These are phyloP conservation scores for Callyntrura guangdongensis DNA, from an alignment of 2,888 invertebrate species.

Conservation along the genomic window DNA sequence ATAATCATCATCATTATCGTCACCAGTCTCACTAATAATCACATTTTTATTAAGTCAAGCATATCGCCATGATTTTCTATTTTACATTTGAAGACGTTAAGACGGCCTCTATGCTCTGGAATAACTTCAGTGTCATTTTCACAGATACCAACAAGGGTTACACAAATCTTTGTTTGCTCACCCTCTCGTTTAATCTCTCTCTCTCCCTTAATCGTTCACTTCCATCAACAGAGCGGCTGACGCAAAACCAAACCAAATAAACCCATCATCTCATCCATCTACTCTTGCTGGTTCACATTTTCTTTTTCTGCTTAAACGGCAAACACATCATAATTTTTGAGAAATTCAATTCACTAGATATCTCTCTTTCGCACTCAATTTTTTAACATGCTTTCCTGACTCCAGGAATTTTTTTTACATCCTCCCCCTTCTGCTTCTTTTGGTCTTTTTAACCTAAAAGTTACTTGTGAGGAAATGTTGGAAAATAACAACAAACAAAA, in stretches of 20 bases:
- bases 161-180: constrained; percentile 80
- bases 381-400: not conserved
- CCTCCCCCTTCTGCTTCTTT: not conserved
- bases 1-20: too few species aligned
- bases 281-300: too few species aligned
- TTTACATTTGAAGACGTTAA: too few species aligned
- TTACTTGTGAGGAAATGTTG: not conserved
- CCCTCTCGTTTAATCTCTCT: constrained; percentile 68
- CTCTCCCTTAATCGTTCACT: not conserved
- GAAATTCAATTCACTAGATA: constrained; percentile 5
- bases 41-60: too few species aligned
- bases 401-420: not conserved
- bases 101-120: too few species aligned
- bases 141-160: constrained; percentile 60
- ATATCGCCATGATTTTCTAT: too few species aligned
- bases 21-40: too few species aligned
- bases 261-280: not conserved
- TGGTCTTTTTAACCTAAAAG: not conserved
- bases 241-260: constrained; percentile 12
- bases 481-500: constrained; percentile 14
- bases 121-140: too few species aligned
- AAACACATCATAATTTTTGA: constrained; percentile 16
- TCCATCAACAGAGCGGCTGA: not conserved
- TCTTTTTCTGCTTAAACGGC: not conserved
- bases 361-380: not conserved